Conservation (phyloP, 1,140 invertebrate species). For the Neodiprion pinetum region DNA sequence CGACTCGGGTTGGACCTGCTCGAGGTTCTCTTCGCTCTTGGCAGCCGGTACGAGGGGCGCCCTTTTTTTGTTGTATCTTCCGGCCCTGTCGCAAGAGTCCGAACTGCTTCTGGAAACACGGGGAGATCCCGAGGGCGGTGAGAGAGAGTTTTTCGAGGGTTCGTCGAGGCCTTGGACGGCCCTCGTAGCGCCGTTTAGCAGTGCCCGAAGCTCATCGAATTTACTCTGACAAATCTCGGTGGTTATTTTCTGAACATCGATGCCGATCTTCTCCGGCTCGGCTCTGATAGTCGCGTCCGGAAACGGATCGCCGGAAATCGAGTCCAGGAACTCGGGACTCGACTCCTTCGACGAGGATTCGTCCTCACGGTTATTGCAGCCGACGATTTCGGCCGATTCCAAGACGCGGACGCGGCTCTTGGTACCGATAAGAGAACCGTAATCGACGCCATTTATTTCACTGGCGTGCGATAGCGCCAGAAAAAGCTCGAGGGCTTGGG, state of each 20-base stretch:
- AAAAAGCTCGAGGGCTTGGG: conserved; percentile 46
- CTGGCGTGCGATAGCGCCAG: conserved; percentile 39
- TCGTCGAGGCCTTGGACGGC: conserved; percentile 28
- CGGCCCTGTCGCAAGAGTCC: conserved; percentile 43
- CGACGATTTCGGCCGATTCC: background rate
- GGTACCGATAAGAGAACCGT: background rate
- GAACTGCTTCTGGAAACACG: conserved; percentile 37
- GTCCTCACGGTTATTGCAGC: background rate
- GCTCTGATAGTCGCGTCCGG: conserved; percentile 10
- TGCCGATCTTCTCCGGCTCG: conserved; percentile 1
- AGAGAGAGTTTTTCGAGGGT: conserved; percentile 32
- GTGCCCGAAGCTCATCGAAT: conserved; percentile 46
- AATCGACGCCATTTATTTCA: background rate
- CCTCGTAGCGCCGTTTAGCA: conserved; percentile 43
- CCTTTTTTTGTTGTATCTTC: conserved; percentile 57
- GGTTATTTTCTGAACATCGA: conserved; percentile 28
- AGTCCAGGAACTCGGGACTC: conserved; percentile 3
- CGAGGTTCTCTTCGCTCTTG: conserved; percentile 26
- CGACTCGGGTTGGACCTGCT: conserved; percentile 36
- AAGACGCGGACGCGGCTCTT: background rate
- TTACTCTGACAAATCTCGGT: conserved; percentile 45
- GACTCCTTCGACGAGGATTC: conserved; percentile 10
- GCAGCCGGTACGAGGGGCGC: conserved; percentile 47
- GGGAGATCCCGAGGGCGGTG: conserved; percentile 23
- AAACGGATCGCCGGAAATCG: conserved; percentile 10